Base-by-base conservation (phyloP, 2,797 vertebrate genomes). In the Gobionotothen gibberifrons region DNA sequence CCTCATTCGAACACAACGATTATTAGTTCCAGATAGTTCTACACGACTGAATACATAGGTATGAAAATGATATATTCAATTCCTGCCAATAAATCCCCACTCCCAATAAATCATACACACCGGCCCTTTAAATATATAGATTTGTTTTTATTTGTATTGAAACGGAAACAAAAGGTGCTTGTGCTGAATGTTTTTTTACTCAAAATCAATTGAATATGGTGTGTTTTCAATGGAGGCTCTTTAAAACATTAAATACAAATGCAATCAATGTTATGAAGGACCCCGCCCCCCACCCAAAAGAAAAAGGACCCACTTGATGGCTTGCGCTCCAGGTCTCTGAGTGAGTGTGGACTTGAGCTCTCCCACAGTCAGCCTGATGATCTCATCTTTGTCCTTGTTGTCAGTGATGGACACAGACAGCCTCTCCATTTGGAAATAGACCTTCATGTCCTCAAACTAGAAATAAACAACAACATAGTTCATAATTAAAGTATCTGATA, bases 361-460 rank as follows among this genome's bases (percentile, higher is more conserved):
- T 79, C 92, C 91, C 70, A 99, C 94, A 16, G 96, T 95, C 87
- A 98, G 88, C 78, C 93, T 94, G 89, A 99, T 93, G 72, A 99
- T 94, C 77, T 97, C 94, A 15, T 96, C 90, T 78, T 92, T 95
- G 84, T 95, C 92, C 61, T 89, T 92, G 52, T 93, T 88, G 90
- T 98, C 96, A 90, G 96, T 96, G 85, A 99, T 89, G 32, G 95
- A 93, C 79, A 98, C 19, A 9, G 94, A 96, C 94, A 99, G 94
- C 67, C 91, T 97, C 77, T 95, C 81, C 89, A 99, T 94, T 72
- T 96, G 96, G 91, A 98, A 95, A 73, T 95, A 93, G 8, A 99
- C 87, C 87, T 96, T 98, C 94, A 97, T 95, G 85, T 96, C 96
- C 90, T 98, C 98, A 94, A 97, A 99, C 98, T 99, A 91, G 44